These are phyloP conservation scores for Plebejus anna DNA, from an alignment of 2,888 invertebrate species.

Conservation along the genomic window DNA sequence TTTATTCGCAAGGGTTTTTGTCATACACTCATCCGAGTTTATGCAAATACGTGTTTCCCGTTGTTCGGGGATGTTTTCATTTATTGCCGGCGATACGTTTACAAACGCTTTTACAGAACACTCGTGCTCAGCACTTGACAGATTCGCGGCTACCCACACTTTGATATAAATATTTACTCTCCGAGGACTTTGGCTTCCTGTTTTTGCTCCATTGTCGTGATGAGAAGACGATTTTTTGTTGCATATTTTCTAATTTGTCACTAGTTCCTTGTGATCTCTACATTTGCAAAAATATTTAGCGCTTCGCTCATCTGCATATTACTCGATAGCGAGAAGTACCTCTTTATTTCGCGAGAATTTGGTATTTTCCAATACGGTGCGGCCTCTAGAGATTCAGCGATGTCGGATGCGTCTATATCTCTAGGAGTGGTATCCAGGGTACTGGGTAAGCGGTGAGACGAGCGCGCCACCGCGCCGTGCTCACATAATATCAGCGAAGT, in stretches of 20 bases:
- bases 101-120: slow-evolving; percentile 13
- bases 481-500: slow-evolving; percentile 40
- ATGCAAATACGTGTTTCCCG: slow-evolving; percentile 15
- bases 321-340: background rate
- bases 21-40: slow-evolving; percentile 16
- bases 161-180: slow-evolving; percentile 11
- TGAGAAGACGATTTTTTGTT: background rate
- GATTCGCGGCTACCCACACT: slow-evolving; percentile 11
- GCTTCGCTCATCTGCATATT: background rate
- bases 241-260: background rate
- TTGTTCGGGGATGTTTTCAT: slow-evolving; percentile 24
- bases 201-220: background rate
- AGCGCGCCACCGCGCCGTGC: slow-evolving; percentile 36
- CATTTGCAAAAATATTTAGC: background rate
- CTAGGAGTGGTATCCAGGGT: background rate
- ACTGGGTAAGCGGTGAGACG: slow-evolving; percentile 28
- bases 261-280: background rate
- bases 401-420: slow-evolving; percentile 30
- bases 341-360: background rate
- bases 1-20: slow-evolving; percentile 14
- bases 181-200: background rate
- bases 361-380: background rate
- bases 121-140: slow-evolving; percentile 5
- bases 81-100: slow-evolving; percentile 20
- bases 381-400: slow-evolving; percentile 8